Evolutionary conservation across 1,140 invertebrate species (phyloP), one percentile per base, ranked within the genome.

Genomic region (Coelopa frigida): DNA sequence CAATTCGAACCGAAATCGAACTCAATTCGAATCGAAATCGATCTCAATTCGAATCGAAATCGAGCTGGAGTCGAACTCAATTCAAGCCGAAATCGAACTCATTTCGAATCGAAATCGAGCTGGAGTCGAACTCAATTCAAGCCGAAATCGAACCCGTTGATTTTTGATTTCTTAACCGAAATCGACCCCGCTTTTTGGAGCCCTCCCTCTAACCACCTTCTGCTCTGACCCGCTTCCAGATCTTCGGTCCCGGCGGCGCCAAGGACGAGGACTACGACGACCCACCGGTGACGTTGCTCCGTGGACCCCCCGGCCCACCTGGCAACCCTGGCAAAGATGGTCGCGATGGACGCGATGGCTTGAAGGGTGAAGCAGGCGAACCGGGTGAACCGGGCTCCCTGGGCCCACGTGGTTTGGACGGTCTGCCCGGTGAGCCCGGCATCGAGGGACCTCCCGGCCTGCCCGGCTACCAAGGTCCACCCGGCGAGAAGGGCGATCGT

Each of bases 401-500:
- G 15, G 91, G 91, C 23, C 67, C 67, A 11, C 57, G 67, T 17
- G 67, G 67, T 11, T 32, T 70, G 39, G 67, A 70, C 38, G 66
- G 67, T 4, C 51, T 69, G 29, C 67, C 67, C 1, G 67, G 67
- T 8, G 67, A 70, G 37, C 67, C 66, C 0, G 66, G 66, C 29
- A 69, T 69, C 37, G 66, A 69, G 24, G 66, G 66, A 11, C 65
- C 65, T 1, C 65, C 82, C n/a, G 83, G 83, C 39, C 68, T 83
- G 54, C 83, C 87, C 78, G 89, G 89, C 38, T 78, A 80, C 51
- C 75, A 81, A 51, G 89, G 89, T 33, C 85, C 86, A 2, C 90
- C 90, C 68, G 89, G 89, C 31, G 87, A 87, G 54, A 90, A 91
- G 62, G 89, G 89, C 29, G 86, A 90, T 61, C 89, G 90, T 58